Evolutionary conservation across 2,888 invertebrate species (phyloP).

Genomic region (Tetranychus truncatus): DNA sequence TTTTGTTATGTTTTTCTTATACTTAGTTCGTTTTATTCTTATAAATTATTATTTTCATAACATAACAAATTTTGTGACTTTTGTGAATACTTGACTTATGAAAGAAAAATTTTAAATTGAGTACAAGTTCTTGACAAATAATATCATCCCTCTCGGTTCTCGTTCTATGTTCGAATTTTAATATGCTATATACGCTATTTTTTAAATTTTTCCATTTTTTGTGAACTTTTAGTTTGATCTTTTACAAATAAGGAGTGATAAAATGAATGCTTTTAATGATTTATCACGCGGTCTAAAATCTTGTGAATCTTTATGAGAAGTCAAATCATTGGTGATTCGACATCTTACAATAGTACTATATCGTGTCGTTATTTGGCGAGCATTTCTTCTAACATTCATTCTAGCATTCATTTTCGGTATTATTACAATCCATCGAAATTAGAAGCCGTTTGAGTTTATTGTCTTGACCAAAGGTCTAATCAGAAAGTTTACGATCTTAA

Average conservation of each 20-base stretch:
- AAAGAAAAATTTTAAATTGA: too few species aligned
- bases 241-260: not conserved
- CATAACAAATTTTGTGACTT: too few species aligned
- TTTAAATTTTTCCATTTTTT: too few species aligned
- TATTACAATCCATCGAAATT: conserved; percentile 28
- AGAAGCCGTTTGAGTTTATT: conserved; percentile 44
- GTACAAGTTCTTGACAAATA: too few species aligned
- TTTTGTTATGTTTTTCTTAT: too few species aligned
- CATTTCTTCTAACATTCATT: conserved; percentile 17
- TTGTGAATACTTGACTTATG: too few species aligned
- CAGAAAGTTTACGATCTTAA: conserved; percentile 29
- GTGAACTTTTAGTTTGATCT: not conserved
- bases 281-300: not conserved
- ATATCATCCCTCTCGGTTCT: too few species aligned
- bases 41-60: too few species aligned
- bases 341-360: conserved; percentile 14
- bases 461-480: conserved; percentile 53
- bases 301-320: not conserved
- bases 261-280: not conserved
- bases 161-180: too few species aligned
- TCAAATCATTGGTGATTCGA: not conserved
- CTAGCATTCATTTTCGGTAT: too few species aligned
- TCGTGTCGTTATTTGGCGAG: conserved; percentile 15
- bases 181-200: too few species aligned
- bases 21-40: too few species aligned